Base-by-base conservation (phyloP, 2,888 invertebrate genomes). In the Erebia ligea region DNA sequence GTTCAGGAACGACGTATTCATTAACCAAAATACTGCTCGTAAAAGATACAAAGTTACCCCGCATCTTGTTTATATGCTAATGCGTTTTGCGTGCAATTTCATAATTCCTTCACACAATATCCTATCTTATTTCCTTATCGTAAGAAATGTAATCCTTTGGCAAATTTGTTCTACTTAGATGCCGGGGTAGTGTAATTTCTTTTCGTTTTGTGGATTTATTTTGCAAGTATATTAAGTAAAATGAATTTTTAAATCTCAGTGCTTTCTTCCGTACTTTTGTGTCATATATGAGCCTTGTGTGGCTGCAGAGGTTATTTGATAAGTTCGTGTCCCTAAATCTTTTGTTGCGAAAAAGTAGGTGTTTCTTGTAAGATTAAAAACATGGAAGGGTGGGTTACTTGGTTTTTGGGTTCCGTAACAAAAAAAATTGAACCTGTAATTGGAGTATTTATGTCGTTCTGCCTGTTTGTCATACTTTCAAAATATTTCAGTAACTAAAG, bases 1-100 rank as follows among this genome's bases (percentile, higher is more conserved):
- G 71, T 79, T 81, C 75, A 70, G 78, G 76, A 82, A 82, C 82
- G 80, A 42, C 57, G 57, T 79, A 83, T 86, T 86, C 84, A 86
- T 85, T 86, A 86, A 80, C 77, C 77, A 76, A 76, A 69, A 76
- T 75, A 80, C 79, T 77, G 13, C 45, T 45, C 45, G 45, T 45
- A 75, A 76, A 80, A 80, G 80, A 81, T 82, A 79, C 79, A 78
- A 80, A 82, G 78, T 84, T 82, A 78, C 75, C 79, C 78, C 78
- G 69, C 76, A 77, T 78, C 87, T 84, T 86, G 87, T 88, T 86
- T 88, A 86, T 86, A 88, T 88, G 88, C 85, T 86, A 88, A 88
- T 88, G 80, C 77, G 75, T 76, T 80, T 80, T 78, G 78, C 80
- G 76, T 81, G 82, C 79, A 80, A 76, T 77, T 72, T 72, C 25